These are phyloP conservation scores for Cynaeus angustus DNA, from an alignment of 2,888 invertebrate genomes.

Conservation along the genomic window DNA sequence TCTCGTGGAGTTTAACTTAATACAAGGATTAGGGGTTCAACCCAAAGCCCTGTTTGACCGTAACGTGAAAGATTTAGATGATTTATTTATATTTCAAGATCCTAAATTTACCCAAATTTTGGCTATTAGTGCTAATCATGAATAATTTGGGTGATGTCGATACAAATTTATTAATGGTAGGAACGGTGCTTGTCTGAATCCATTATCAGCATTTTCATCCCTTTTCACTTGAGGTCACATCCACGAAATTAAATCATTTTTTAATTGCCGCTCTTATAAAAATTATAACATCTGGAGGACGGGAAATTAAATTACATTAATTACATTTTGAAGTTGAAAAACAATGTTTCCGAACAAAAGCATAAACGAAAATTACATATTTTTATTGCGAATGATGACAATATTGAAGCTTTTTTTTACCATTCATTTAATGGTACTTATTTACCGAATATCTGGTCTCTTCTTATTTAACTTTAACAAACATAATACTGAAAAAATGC, in stretches of 20 bases:
- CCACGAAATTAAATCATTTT: constrained; percentile 34
- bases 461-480: too few species aligned
- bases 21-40: constrained; percentile 33
- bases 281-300: too few species aligned
- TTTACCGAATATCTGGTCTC: too few species aligned
- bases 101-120: constrained; percentile 24
- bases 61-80: constrained; percentile 35
- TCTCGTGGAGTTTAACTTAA: constrained; percentile 44
- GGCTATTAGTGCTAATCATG: constrained; percentile 29
- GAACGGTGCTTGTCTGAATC: constrained; percentile 28
- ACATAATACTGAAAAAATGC: too few species aligned
- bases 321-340: too few species aligned
- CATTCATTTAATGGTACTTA: too few species aligned
- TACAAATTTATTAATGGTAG: constrained; percentile 32
- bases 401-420: too few species aligned
- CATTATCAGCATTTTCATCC: constrained; percentile 39
- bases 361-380: too few species aligned
- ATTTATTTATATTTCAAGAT: constrained; percentile 31
- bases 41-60: constrained; percentile 36
- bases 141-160: constrained; percentile 38
- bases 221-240: constrained; percentile 33
- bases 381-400: too few species aligned
- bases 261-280: constrained; percentile 2
- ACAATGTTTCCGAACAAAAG: too few species aligned
- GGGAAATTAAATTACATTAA: too few species aligned